phyloP scores from a whole-genome alignment of 2,113 vertebrate species.

The Eretmochelys imbricata region DNA sequence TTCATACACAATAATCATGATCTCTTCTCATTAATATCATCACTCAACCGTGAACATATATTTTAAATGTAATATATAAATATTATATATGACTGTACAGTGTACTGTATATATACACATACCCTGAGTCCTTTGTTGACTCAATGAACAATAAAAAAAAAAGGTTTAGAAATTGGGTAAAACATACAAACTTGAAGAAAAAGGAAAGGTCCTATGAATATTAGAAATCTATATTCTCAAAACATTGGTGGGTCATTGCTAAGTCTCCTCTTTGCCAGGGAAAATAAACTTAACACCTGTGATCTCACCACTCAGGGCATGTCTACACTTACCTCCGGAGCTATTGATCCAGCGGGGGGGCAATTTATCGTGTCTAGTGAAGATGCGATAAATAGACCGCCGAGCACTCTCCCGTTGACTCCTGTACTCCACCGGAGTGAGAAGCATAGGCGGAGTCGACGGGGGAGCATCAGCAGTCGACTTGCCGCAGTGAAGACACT shows the following conservation, averaged over 20 bases:
- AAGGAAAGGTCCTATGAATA: background rate
- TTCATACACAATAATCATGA: background rate
- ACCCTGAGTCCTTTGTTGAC: background rate
- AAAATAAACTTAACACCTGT: background rate
- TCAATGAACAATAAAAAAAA: background rate
- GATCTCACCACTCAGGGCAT: too few species aligned
- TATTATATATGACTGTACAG: background rate
- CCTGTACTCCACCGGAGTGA: too few species aligned
- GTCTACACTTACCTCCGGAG: too few species aligned
- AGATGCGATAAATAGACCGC: too few species aligned
- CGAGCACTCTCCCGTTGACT: too few species aligned
- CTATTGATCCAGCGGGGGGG: too few species aligned
- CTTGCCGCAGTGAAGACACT: too few species aligned
- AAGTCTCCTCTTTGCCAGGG: background rate
- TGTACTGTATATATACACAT: background rate
- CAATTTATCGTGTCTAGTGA: too few species aligned
- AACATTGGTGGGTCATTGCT: background rate
- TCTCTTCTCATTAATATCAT: background rate
- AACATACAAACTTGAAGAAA: background rate
- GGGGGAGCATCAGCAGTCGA: too few species aligned
- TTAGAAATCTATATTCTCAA: background rate
- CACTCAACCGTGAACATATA: background rate
- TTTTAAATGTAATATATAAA: background rate
- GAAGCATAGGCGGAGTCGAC: too few species aligned
- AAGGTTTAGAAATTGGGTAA: background rate